phyloP scores from a whole-genome alignment of 1,140 invertebrate genomes.

The Tribolium castaneum region DNA sequence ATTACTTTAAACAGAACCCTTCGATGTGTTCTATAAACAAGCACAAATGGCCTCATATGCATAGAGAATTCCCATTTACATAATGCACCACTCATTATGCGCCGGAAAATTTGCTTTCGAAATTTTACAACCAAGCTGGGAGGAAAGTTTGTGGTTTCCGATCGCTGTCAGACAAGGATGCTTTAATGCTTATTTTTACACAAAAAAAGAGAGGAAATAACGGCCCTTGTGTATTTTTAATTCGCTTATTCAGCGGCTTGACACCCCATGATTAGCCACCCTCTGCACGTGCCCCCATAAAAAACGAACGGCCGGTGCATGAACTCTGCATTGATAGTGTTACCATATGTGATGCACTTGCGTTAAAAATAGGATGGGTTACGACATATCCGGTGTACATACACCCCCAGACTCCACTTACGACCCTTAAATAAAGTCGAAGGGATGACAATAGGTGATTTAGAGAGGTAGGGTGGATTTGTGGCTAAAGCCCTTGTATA shows the following conservation, averaged over 20 bases:
- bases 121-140: background rate
- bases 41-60: conserved; percentile 28
- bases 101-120: background rate
- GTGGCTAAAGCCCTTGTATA: background rate
- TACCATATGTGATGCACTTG: conserved; percentile 21
- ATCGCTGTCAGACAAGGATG: too few relatives aligned
- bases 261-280: background rate
- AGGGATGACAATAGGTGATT: conserved; percentile 31
- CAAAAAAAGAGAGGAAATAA: too few relatives aligned
- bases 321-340: conserved; percentile 27
- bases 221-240: background rate
- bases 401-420: conserved; percentile 23
- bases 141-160: too few relatives aligned
- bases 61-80: conserved; percentile 1
- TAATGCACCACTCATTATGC: conserved; percentile 19
- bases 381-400: conserved; percentile 32
- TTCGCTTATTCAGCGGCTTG: background rate
- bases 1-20: conserved; percentile 4
- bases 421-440: conserved; percentile 16
- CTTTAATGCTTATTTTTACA: too few relatives aligned
- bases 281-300: background rate
- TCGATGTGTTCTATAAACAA: conserved; percentile 15
- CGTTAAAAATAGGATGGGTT: conserved; percentile 29
- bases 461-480: conserved; percentile 29
- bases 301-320: conserved; percentile 17